Evolutionary conservation across 2,113 vertebrate species (phyloP).

Genomic region (Dasyornis broadbenti): DNA sequence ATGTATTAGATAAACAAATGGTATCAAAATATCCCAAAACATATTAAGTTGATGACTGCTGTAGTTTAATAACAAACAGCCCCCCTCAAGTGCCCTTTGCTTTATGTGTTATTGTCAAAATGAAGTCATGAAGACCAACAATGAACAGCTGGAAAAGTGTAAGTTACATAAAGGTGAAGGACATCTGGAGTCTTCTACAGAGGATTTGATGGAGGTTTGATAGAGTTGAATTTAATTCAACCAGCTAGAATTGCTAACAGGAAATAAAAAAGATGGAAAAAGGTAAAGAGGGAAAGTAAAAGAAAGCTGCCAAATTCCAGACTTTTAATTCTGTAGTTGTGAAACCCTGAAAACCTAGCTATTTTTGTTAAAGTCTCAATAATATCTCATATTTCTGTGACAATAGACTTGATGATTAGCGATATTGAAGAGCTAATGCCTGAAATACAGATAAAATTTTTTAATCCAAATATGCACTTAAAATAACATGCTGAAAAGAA

Average conservation of each 20-base stretch:
- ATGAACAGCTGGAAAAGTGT: background rate
- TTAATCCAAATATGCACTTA: background rate
- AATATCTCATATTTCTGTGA: constrained; percentile 4
- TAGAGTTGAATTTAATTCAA: constrained; percentile 12
- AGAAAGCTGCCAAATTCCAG: background rate
- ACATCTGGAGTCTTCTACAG: background rate
- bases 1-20: constrained; percentile 51
- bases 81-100: constrained; percentile 56
- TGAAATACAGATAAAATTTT: background rate
- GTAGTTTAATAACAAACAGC: constrained; percentile 44
- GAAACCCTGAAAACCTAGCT: constrained; percentile 42
- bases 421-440: background rate
- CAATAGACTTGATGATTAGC: background rate
- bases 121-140: background rate
- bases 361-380: constrained; percentile 38
- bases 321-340: constrained; percentile 8
- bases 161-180: background rate
- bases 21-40: constrained; percentile 37
- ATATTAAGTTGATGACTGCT: constrained; percentile 35
- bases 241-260: background rate
- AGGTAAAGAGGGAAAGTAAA: background rate
- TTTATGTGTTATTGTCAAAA: background rate
- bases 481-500: background rate
- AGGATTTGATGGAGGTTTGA: background rate
- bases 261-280: background rate